Evolutionary conservation across 1,140 invertebrate species (phyloP), one percentile per base, ranked within the genome.

Genomic region (Pseudachorutes palmiensis): DNA sequence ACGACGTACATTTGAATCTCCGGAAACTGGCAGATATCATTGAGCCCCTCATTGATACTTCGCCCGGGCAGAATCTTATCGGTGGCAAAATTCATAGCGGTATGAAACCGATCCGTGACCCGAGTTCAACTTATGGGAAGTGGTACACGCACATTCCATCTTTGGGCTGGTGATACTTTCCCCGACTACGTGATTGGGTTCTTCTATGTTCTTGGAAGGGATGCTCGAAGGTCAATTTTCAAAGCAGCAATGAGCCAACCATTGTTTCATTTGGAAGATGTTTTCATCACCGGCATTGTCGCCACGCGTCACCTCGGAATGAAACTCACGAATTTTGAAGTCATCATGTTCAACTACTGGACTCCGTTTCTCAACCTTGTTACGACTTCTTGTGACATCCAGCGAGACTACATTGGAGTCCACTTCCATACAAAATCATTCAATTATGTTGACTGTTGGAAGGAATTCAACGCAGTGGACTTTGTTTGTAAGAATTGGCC

Each of bases 181-280:
- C 75, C 75, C 3, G 51, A 72, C 29, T 79, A 73, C 45, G 48
- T 65, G 2, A 64, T 60, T 3, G 73, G 73, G 9, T 68, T 70
- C 28, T 71, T 86, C 1, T 94, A 93, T 79, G 83, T 89, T 0
- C 84, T 93, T 80, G 89, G 88, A n/a, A 76, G 82, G 3, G 83
- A 86, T 74, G 82, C 88, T 1, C 86, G 84, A 3, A 72, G 74
- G 29, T 84, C 82, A 67, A 79, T 94, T 5, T 92, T 88, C 75
- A 76, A 83, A 29, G 83, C 85, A 2, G 86, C 89, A 0, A 75
- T 91, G 0, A 76, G 78, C 55, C 87, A 85, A 5, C 83, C 84
- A 5, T 79, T 90, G 30, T 83, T 92, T 69, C 87, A 91, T 75
- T 76, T 92, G 24, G 92, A 94, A 76, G 92, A 94, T 75, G 87